A percentile compares a stretch with the other conserved stretches of the same genome.
phyloP scores from a whole-genome alignment of 2,888 invertebrate species.

The Caenorhabditis angaria region DNA sequence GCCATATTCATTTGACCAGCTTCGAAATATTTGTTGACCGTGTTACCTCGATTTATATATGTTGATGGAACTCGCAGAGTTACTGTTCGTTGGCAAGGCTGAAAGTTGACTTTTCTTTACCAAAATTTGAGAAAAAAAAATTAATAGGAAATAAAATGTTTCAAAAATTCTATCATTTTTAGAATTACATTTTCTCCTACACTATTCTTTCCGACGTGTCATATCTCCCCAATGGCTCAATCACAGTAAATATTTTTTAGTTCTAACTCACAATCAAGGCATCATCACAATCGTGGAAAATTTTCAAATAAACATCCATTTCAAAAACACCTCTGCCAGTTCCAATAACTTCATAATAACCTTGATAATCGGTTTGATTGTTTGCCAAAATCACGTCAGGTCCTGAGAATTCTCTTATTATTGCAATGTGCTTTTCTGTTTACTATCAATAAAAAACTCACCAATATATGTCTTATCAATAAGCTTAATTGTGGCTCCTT shows the following conservation, averaged over 20 bases:
- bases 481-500: conserved; percentile 52
- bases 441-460: conserved; percentile 23
- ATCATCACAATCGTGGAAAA: conserved; percentile 59
- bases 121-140: conserved; percentile 6
- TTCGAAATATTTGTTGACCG: conserved; percentile 61
- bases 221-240: no score
- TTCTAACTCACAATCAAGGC: conserved; percentile 30
- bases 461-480: conserved; percentile 59
- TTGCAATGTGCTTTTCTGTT: no score
- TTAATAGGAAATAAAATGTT: no score
- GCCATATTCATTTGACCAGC: conserved; percentile 65
- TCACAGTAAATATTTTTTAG: no score
- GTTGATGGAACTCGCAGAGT: conserved; percentile 53
- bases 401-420: conserved; percentile 36
- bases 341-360: conserved; percentile 57
- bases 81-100: conserved; percentile 64
- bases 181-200: no score
- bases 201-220: no score
- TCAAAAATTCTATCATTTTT: no score
- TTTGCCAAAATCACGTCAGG: conserved; percentile 57
- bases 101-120: conserved; percentile 6
- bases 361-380: conserved; percentile 54
- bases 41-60: conserved; percentile 52
- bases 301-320: conserved; percentile 50
- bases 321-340: conserved; percentile 50